Conservation (phyloP, 2,888 invertebrate species). For the Chalcis sispes region DNA sequence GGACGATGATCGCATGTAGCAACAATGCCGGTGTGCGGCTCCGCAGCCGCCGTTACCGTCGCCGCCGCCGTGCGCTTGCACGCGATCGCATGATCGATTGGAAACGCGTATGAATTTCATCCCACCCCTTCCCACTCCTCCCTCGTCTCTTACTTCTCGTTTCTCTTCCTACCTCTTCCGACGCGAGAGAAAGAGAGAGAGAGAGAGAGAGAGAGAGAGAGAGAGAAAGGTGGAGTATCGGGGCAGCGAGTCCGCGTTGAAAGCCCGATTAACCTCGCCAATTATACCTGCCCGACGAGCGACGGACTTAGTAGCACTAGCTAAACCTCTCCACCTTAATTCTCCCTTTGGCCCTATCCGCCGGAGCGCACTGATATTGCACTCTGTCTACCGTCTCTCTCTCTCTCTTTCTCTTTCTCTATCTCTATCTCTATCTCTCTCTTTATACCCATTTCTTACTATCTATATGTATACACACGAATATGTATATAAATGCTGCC, state of each 20-base stretch:
- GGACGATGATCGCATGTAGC: conserved; percentile 41
- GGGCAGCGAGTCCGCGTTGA: conserved; percentile 31
- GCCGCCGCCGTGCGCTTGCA: conserved; percentile 5
- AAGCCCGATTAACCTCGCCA: conserved; percentile 49
- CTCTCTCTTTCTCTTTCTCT: neutral
- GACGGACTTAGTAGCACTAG: conserved; percentile 14
- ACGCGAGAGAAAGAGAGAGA: no score
- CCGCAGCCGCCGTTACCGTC: neutral
- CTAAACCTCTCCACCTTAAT: neutral
- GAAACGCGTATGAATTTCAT: conserved; percentile 47
- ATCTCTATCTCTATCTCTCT: neutral
- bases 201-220: no score
- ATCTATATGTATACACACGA: neutral
- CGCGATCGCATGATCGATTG: conserved; percentile 47
- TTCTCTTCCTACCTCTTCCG: neutral
- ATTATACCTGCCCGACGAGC: conserved; percentile 34
- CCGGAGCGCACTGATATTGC: no score
- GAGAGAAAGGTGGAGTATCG: conserved; percentile 5
- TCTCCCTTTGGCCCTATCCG: neutral
- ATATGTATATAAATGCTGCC: neutral
- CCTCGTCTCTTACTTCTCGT: neutral
- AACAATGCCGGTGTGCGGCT: conserved; percentile 18
- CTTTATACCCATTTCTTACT: neutral
- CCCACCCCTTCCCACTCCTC: neutral
- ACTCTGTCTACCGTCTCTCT: neutral